Evolutionary conservation across 2,888 invertebrate genomes (phyloP), one percentile per base, ranked within the genome.

Genomic region (Coecobrya sp.): DNA sequence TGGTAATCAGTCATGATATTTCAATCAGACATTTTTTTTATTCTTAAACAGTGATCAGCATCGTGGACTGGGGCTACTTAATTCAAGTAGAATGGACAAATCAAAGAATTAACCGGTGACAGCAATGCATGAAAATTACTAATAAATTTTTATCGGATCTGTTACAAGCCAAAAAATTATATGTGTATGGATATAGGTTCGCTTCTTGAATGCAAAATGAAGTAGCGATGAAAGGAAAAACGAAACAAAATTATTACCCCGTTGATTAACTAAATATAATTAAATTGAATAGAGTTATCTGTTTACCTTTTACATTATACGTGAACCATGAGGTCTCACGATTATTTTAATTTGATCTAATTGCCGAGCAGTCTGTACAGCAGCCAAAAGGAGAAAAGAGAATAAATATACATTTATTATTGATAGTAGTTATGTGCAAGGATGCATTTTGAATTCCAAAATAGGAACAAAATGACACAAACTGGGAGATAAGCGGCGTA

Each of bases 311-410:
- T 49, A 1, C 68, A 30, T 76, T 76, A 49, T 81, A 36, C 76
- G 10, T 22, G n/a, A 65, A 79, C 52, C 11, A 16, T 27, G 19
- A 10, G 81, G 62, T 68, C 89, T 93, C 93, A 93, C 93, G 93
- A 93, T 93, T 93, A 93, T 93, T 93, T 91, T 93, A 93, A 93
- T 93, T 93, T 91, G 93, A 93, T 93, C 93, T 93, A 93, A 93
- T 93, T 93, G 93, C 93, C 90, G n/a, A 22, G 65, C 19, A n/a
- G n/a, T 30, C 19, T 30, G 62, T 22, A 27, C 19, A n/a, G 36
- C 11, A 49, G 16, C 13, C 68, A 65, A 65, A 49, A 76, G 49
- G 52, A 2, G 52, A 86, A 45, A 73, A 16, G 36, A 79, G 45
- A 70, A 65, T 68, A 42, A 22, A 68, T 45, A 52, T 87, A 45